Evolutionary conservation across 1,140 invertebrate species (phyloP).

Genomic region (Carcinoscorpius rotundicauda): DNA sequence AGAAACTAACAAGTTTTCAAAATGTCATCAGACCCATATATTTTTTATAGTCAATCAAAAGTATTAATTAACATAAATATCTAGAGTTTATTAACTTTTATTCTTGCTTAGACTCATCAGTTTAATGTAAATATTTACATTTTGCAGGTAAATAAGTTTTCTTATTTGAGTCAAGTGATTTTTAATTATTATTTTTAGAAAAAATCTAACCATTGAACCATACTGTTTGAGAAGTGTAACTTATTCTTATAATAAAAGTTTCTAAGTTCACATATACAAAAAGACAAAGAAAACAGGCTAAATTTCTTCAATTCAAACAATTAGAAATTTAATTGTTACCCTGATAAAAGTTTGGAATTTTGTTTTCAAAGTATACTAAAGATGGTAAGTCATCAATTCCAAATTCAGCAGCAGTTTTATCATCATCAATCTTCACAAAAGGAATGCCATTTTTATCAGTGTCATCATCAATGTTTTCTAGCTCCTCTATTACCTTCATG

Average conservation of each 20-base stretch:
- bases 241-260: background rate
- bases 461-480: slow-evolving; percentile 89
- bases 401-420: slow-evolving; percentile 74
- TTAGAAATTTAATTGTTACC: slow-evolving; percentile 37
- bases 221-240: background rate
- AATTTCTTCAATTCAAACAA: background rate
- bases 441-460: slow-evolving; percentile 77
- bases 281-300: background rate
- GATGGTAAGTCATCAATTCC: slow-evolving; percentile 60
- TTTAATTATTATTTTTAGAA: no score
- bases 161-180: background rate
- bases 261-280: background rate
- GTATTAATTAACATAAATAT: no score
- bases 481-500: slow-evolving; percentile 58
- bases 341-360: slow-evolving; percentile 83
- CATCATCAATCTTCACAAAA: slow-evolving; percentile 76
- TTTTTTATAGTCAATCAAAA: no score
- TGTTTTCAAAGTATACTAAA: slow-evolving; percentile 85
- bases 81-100: no score
- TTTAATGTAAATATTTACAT: no score
- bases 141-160: background rate
- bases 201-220: no score
- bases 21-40: no score
- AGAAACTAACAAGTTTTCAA: no score
- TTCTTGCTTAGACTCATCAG: no score